These are phyloP conservation scores for Percopsis transmontana DNA, from an alignment of 2,113 vertebrate genomes.

Conservation along the genomic window DNA sequence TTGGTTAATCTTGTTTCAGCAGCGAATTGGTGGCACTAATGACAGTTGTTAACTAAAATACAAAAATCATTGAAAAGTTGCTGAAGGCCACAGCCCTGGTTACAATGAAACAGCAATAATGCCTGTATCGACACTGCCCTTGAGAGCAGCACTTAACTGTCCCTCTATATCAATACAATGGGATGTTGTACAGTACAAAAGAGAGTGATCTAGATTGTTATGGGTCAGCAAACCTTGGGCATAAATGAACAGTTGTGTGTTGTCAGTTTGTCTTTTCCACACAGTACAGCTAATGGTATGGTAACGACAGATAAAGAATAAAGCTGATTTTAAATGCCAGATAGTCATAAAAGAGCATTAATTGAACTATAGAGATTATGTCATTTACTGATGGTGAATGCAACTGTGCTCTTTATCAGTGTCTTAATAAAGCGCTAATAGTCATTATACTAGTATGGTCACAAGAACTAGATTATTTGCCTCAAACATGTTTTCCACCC, in stretches of 20 bases:
- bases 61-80: slow-evolving; percentile 4
- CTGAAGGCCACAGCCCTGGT: neutral
- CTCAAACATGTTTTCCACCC: neutral
- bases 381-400: too few species aligned
- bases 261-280: slow-evolving; percentile 1
- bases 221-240: neutral
- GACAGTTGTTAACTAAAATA: slow-evolving; percentile 7
- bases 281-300: neutral
- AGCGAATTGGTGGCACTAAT: neutral
- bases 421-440: too few species aligned
- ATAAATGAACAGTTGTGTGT: slow-evolving; percentile 14
- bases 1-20: neutral
- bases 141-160: slow-evolving; percentile 23
- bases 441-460: too few species aligned
- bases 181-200: slow-evolving; percentile 10
- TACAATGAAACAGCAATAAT: slow-evolving; percentile 7
- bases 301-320: too few species aligned
- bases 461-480: too few species aligned
- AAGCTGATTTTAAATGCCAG: too few species aligned
- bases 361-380: too few species aligned
- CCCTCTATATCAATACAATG: slow-evolving; percentile 20
- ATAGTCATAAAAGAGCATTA: too few species aligned
- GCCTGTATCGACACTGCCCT: neutral
- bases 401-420: too few species aligned
- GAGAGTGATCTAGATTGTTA: slow-evolving; percentile 6